A percentile compares a stretch with the other conserved stretches of the same genome.
phyloP scores from a whole-genome alignment of 2,797 vertebrate species.

The Phylloscopus collybita region DNA sequence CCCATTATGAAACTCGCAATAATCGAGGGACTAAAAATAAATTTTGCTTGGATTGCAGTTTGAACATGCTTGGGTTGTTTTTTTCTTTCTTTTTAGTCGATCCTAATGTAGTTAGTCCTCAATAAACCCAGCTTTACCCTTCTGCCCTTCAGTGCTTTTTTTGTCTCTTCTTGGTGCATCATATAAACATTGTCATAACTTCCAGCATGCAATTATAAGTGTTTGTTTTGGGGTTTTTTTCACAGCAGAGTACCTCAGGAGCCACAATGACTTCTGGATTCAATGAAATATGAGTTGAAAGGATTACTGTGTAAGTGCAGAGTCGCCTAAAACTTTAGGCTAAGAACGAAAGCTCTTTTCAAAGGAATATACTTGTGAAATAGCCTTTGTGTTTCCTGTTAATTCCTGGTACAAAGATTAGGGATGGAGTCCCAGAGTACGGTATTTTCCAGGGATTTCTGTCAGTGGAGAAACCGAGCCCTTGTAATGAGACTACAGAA shows the following conservation, averaged over 20 bases:
- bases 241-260: conserved; percentile 40
- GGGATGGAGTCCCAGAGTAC: neutral
- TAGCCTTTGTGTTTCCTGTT: conserved; percentile 3
- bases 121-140: conserved; percentile 28
- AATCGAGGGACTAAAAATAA: conserved; percentile 24
- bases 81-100: conserved; percentile 4
- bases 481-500: conserved; percentile 37
- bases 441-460: conserved; percentile 37
- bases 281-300: conserved; percentile 41
- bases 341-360: conserved; percentile 43
- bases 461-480: neutral
- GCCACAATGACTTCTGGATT: conserved; percentile 35
- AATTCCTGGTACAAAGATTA: conserved; percentile 32
- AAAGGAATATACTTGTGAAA: conserved; percentile 22
- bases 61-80: neutral
- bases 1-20: neutral
- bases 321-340: neutral
- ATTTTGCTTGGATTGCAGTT: conserved; percentile 44
- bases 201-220: conserved; percentile 43
- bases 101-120: conserved; percentile 34
- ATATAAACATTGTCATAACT: conserved; percentile 23
- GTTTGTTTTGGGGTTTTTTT: neutral
- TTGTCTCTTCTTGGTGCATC: conserved; percentile 17
- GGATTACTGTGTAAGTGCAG: conserved; percentile 41
- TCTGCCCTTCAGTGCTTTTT: conserved; percentile 42